Percentiles rank a stretch among this genome's conserved stretches.
These are phyloP conservation scores for Drosophila rhopaloa DNA, from an alignment of 1,140 invertebrate genomes.

Conservation along the genomic window DNA sequence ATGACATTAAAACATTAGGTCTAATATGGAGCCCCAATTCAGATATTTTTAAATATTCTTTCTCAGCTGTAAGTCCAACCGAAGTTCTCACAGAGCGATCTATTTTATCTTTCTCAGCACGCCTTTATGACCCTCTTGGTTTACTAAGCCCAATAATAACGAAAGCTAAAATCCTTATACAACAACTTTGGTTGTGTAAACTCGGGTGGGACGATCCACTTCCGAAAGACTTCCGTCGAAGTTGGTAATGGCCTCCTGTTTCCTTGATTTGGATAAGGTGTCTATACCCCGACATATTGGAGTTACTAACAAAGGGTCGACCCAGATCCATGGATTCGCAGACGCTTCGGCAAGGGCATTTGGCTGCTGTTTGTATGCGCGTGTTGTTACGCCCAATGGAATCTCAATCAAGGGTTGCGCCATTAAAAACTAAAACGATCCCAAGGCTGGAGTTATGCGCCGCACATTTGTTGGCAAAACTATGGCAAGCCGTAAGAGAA, in stretches of 20 bases:
- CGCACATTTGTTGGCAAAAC: neutral
- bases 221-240: neutral
- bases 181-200: neutral
- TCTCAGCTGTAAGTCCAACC: too few relatives aligned
- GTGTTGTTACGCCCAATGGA: neutral
- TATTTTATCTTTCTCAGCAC: neutral
- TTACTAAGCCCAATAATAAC: neutral
- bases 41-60: too few relatives aligned
- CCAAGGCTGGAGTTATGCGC: neutral
- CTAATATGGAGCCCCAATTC: too few relatives aligned
- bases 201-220: neutral
- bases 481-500: neutral
- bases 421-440: neutral
- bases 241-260: neutral
- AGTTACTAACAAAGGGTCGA: neutral
- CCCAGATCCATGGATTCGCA: neutral
- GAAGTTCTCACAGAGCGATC: neutral
- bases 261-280: neutral
- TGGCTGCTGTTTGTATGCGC: neutral
- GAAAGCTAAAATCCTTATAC: neutral
- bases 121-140: neutral
- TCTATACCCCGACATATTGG: neutral
- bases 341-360: neutral
- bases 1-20: too few relatives aligned
- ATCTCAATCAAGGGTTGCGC: neutral